phyloP scores from a whole-genome alignment of 2,113 vertebrate genomes.

The Albula glossodonta region DNA sequence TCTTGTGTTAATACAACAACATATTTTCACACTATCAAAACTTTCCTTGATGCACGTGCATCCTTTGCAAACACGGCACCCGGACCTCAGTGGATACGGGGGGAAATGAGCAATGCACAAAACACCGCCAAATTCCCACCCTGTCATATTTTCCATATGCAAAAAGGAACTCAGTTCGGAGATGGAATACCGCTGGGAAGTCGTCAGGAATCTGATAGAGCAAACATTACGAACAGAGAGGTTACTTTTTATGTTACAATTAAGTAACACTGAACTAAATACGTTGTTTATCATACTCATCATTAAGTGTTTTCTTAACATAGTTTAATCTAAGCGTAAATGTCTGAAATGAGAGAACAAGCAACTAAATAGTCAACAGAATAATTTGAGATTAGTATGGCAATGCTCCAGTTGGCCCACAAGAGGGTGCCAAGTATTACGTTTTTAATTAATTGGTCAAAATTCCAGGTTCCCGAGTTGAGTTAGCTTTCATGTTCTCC shows the following conservation, averaged over 20 bases:
- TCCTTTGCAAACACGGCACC: neutral
- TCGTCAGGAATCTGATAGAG: neutral
- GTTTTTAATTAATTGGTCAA: neutral
- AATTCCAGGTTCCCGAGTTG: too few species aligned
- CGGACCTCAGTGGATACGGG: neutral
- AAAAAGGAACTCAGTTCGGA: conserved; percentile 21
- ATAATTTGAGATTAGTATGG: neutral
- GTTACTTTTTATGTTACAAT: neutral
- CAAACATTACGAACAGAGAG: neutral
- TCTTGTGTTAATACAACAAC: too few species aligned
- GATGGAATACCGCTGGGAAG: conserved; percentile 10
- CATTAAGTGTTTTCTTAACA: too few species aligned
- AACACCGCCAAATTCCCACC: neutral
- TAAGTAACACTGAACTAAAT: too few species aligned
- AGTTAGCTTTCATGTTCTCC: too few species aligned
- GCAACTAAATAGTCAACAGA: neutral
- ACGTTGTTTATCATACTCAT: too few species aligned
- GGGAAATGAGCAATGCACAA: neutral
- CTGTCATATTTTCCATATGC: conserved; percentile 22
- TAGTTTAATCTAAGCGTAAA: neutral
- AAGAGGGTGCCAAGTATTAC: conserved; percentile 1
- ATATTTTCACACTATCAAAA: neutral
- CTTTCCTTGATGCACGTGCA: neutral
- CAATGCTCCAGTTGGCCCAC: neutral
- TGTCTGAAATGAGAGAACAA: neutral